Evolutionary conservation across 1,140 invertebrate species (phyloP).

Genomic region (Grapholita molesta): DNA sequence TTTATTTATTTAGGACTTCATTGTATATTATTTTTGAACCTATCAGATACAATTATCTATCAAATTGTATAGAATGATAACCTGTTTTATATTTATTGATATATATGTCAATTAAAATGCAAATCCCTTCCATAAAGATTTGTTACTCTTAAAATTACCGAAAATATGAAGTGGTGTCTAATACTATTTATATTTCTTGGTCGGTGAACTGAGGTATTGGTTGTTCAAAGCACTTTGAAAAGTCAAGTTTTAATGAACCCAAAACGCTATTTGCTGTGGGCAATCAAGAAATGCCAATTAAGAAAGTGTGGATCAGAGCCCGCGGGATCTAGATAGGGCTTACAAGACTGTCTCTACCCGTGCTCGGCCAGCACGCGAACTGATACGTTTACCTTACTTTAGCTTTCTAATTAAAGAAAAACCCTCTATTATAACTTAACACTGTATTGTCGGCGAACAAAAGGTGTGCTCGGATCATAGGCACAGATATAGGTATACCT

Average conservation of each 20-base stretch:
- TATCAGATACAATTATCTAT: no score
- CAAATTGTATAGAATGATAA: no score
- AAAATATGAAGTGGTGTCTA: no score
- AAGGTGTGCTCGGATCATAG: neutral
- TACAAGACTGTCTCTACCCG: conserved; percentile 3
- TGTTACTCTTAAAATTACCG: no score
- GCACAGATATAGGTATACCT: neutral
- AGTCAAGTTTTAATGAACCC: neutral
- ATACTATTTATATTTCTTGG: no score
- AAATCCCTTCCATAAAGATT: no score
- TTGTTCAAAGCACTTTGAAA: no score
- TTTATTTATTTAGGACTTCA: no score
- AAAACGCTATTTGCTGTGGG: neutral
- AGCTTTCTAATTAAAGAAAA: conserved; percentile 5
- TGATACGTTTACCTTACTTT: neutral
- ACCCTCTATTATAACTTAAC: conserved; percentile 1
- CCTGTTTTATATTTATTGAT: no score
- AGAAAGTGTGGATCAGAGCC: conserved; percentile 30
- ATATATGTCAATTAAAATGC: no score
- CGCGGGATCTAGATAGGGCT: conserved; percentile 39
- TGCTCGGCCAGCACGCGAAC: conserved; percentile 19
- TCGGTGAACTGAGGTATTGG: no score
- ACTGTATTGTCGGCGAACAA: neutral
- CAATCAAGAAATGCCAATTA: conserved; percentile 45
- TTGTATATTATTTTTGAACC: no score